These are phyloP conservation scores for Teleogryllus occipitalis DNA, from an alignment of 1,140 invertebrate genomes.

Conservation along the genomic window DNA sequence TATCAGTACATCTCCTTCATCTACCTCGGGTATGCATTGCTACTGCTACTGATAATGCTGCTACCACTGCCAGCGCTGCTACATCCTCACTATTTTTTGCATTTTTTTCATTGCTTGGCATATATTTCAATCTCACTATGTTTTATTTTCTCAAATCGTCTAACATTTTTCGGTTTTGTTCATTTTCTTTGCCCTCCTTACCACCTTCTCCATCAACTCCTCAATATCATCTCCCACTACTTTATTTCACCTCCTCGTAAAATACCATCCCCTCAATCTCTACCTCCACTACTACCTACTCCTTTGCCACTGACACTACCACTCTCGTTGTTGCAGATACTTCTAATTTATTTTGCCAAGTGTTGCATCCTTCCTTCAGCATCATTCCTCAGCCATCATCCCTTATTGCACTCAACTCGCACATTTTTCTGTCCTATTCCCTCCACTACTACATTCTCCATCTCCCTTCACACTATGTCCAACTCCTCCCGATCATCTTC, in stretches of 20 bases:
- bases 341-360: neutral
- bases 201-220: neutral
- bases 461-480: neutral
- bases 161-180: too few relatives aligned
- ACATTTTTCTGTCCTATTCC: neutral
- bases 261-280: neutral
- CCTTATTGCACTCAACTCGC: neutral
- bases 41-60: too few relatives aligned
- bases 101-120: too few relatives aligned
- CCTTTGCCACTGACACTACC: neutral
- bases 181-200: neutral
- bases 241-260: neutral
- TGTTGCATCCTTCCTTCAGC: neutral
- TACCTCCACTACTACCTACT: neutral
- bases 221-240: neutral
- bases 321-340: neutral
- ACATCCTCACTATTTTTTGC: too few relatives aligned
- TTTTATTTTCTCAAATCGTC: too few relatives aligned
- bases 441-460: neutral
- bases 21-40: too few relatives aligned
- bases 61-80: too few relatives aligned
- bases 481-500: neutral
- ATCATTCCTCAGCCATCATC: neutral
- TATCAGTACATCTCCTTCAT: too few relatives aligned
- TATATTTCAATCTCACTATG: too few relatives aligned